These are phyloP conservation scores for Zenarchopterus dispar DNA, from an alignment of 2,797 vertebrate genomes.

Conservation along the genomic window DNA sequence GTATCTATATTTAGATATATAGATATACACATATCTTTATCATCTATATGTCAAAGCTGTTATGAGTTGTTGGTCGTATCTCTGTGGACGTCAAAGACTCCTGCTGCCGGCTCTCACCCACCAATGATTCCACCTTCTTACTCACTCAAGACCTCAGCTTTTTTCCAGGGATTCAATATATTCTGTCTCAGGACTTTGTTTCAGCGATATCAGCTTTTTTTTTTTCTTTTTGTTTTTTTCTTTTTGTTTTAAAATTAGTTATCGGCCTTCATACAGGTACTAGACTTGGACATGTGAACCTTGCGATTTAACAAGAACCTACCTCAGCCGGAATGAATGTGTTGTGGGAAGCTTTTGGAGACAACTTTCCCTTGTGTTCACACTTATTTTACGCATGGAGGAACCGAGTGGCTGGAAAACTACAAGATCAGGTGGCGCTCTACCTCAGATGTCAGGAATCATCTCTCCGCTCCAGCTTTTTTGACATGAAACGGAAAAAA, in stretches of 20 bases:
- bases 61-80: slow-evolving; percentile 76
- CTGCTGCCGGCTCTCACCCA: slow-evolving; percentile 77
- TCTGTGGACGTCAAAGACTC: slow-evolving; percentile 76
- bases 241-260: slow-evolving; percentile 53
- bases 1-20: slow-evolving; percentile 52
- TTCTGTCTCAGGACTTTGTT: slow-evolving; percentile 93
- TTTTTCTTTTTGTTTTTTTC: slow-evolving; percentile 13
- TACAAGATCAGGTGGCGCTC: slow-evolving; percentile 77
- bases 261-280: slow-evolving; percentile 72
- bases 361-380: slow-evolving; percentile 84
- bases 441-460: slow-evolving; percentile 86
- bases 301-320: slow-evolving; percentile 88
- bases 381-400: slow-evolving; percentile 78
- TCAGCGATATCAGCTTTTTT: slow-evolving; percentile 78
- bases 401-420: slow-evolving; percentile 83
- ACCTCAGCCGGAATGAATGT: slow-evolving; percentile 99
- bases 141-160: slow-evolving; percentile 77
- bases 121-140: slow-evolving; percentile 78
- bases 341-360: slow-evolving; percentile 85
- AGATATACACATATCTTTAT: slow-evolving; percentile 66
- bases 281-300: slow-evolving; percentile 78
- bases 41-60: slow-evolving; percentile 65
- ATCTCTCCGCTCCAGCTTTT: slow-evolving; percentile 74
- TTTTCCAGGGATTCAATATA: slow-evolving; percentile 81
- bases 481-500: slow-evolving; percentile 50